Conservation (phyloP, 2,888 invertebrate genomes). For the Elegia similella region DNA sequence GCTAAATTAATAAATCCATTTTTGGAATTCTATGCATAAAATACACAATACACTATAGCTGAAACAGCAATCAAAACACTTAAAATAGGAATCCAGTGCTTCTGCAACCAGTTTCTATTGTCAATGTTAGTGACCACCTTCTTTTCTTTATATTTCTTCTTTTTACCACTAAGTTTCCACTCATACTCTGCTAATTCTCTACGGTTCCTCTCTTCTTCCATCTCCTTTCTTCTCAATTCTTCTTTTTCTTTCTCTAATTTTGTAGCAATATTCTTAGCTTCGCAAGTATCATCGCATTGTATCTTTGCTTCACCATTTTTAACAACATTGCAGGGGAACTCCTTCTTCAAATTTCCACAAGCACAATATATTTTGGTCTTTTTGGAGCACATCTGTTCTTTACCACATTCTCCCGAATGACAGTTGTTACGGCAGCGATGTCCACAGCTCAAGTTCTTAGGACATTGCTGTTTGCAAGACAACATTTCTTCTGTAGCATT, state of each 20-base stretch:
- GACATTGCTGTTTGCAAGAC: conserved; percentile 92
- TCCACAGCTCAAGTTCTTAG: conserved; percentile 92
- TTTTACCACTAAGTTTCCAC: conserved; percentile 87
- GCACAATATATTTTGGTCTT: conserved; percentile 90
- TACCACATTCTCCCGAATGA: conserved; percentile 87
- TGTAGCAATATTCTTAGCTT: conserved; percentile 77
- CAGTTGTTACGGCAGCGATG: conserved; percentile 90
- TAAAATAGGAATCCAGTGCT: conserved; percentile 67
- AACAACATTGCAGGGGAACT: conserved; percentile 85
- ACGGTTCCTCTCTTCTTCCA: conserved; percentile 85
- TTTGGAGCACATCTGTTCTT: conserved; percentile 86
- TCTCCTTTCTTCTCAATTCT: conserved; percentile 78
- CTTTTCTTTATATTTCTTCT: conserved; percentile 73
- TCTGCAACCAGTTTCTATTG: conserved; percentile 62
- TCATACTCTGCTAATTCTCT: conserved; percentile 89
- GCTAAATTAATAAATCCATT: not conserved
- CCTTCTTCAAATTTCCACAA: conserved; percentile 89
- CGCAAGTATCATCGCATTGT: conserved; percentile 85
- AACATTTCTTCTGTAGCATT: conserved; percentile 69
- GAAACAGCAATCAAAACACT: conserved; percentile 41
- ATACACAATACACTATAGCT: conserved; percentile 5
- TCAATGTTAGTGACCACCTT: conserved; percentile 67
- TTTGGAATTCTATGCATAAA: not conserved
- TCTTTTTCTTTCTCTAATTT: conserved; percentile 78
- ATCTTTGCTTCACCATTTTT: conserved; percentile 68